These are phyloP conservation scores for Forbesichthys papilliferus DNA, from an alignment of 2,113 vertebrate genomes.

Conservation along the genomic window DNA sequence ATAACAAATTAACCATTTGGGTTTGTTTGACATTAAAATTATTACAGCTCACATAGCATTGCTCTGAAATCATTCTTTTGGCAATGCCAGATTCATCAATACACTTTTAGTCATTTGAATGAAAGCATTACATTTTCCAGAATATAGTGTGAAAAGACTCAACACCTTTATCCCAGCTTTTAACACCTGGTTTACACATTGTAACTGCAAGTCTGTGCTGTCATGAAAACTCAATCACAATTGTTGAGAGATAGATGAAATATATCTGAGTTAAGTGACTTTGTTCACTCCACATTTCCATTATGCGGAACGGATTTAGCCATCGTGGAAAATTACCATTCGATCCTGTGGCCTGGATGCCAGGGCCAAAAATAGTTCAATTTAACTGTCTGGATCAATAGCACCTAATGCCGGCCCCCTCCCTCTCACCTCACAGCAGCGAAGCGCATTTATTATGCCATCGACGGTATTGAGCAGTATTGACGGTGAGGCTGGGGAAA, in stretches of 20 bases:
- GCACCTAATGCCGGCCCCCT: conserved; percentile 57
- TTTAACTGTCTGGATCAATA: conserved; percentile 64
- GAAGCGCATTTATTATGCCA: conserved; percentile 59
- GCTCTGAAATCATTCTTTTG: too few species aligned
- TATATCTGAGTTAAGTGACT: conserved; percentile 48
- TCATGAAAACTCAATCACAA: conserved; percentile 24
- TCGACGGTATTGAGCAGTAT: conserved; percentile 68
- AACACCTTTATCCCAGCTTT: too few species aligned
- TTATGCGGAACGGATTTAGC: conserved; percentile 51
- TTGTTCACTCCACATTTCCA: conserved; percentile 48
- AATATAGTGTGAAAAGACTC: too few species aligned
- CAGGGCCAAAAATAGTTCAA: conserved; percentile 65
- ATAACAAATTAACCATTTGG: conserved; percentile 2
- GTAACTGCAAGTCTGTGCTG: conserved; percentile 4
- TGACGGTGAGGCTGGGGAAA: conserved; percentile 49
- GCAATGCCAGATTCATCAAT: too few species aligned
- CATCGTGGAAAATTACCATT: conserved; percentile 66
- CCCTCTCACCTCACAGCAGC: conserved; percentile 49
- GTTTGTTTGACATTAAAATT: conserved; percentile 10
- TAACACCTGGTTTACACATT: neutral
- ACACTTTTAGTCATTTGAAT: too few species aligned
- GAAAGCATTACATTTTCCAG: too few species aligned
- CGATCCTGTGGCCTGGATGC: conserved; percentile 55
- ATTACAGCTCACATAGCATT: neutral
- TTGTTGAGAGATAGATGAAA: conserved; percentile 48